Evolutionary conservation across 2,797 vertebrate species (phyloP), one percentile per base, ranked within the genome.

Genomic region (Loris lydekkerianus): DNA sequence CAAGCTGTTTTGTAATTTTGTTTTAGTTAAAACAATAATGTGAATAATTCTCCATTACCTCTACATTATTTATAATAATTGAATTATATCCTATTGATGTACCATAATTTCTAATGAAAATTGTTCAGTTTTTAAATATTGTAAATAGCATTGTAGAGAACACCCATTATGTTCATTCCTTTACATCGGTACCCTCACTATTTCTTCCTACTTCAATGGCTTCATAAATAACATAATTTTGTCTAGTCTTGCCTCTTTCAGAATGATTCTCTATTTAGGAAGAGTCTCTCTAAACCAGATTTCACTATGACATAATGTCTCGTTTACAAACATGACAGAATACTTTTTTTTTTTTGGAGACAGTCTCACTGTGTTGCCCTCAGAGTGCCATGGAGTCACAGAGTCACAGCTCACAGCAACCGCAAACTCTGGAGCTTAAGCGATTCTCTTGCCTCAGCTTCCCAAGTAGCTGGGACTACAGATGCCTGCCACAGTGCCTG

Each of bases 171-270:
- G 7, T 82, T 8, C 18, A 63, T 69, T 78, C 63, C 63, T 61
- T 60, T 82, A 10, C 61, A 69, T 37, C n/a, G 10, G 10, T 77
- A 56, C 15, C 40, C 34, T 82, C 37, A 85, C 70, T 53, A 73
- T 43, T 25, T 88, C 69, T 69, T 86, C 31, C 21, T 60, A 23
- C 23, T 89, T 14, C 25, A 25, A 40, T 61, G 25, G 43, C 5
- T 83, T 93, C 63, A 83, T 56, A 89, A 86, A 75, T 37, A 78
- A 27, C 46, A 80, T 46, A 58, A 91, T 78, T 93, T 91, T 93
- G 13, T 75, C 80, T 75, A 34, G 34, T 46, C 60, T 95, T 89
- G 69, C 11, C 63, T 84, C 29, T 93, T 78, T 96, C 87, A 75
- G 49, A 86, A 86, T 53, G 27, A 89, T 86, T 85, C 49, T 81